Base-by-base conservation (phyloP, 2,113 vertebrate species). In the Promerops cafer region DNA sequence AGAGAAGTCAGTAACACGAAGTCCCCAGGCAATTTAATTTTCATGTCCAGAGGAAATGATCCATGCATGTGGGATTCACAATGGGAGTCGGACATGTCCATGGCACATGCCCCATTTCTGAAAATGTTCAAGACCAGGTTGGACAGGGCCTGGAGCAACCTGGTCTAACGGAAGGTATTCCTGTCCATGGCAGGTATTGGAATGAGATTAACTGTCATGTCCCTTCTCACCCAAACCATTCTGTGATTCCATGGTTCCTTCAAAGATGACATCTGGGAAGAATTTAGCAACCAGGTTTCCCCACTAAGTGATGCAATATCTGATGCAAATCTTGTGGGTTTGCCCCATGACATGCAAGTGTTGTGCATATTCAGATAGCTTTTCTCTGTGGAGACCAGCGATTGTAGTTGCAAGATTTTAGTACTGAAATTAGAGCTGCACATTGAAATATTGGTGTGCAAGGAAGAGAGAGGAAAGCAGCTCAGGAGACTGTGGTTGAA, bases 401-500 rank as follows among this genome's bases (percentile, higher is more conserved):
- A 42, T 24, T 75, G 60, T 40, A 40, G 7, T 11, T 59, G 44
- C 8, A 42, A 71, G 20, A 9, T 47, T 72, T 64, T 28, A 56
- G 27, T 11, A 40, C 26, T 24, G 37, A 45, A 54, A 56, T 50
- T 70, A 26, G 13, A 71, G 14, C 14, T 83, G 28, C 10, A n/a
- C 13, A 2, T 10, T 68, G 39, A 45, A 78, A 56, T 45, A 40
- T 7, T 39, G 45, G 4, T 4, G 1, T 20, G 11, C 28, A 53
- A 69, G 27, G 65, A 54, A 69, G 11, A 47, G 28, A 60, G n/a
- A 79, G 11, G 31, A 80, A 50, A 74, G n/a, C 10, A 39, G 40
- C 24, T 90, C 26, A n/a, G 6, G 44, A 68, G 40, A 64, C 0
- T 0, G n/a, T 53, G n/a, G 10, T 7, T 52, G 37, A 44, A 42